Evolutionary conservation across 2,888 invertebrate genomes (phyloP).

Genomic region (Adela reaumurella): DNA sequence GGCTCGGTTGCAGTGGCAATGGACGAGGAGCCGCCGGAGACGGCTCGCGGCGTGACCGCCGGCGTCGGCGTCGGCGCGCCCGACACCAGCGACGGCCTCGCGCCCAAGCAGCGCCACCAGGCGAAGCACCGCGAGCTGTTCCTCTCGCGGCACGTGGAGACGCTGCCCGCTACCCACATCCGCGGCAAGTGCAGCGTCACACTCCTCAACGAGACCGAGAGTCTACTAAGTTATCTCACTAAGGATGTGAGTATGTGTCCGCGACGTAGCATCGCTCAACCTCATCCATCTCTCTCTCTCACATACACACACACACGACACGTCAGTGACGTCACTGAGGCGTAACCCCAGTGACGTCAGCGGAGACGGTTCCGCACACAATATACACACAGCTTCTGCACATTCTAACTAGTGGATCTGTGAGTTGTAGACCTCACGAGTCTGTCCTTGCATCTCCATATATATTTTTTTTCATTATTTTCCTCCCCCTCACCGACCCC

Average conservation of each 20-base stretch:
- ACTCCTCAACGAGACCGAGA: conserved; percentile 98
- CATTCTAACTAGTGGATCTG: too few species aligned
- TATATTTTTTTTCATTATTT: too few species aligned
- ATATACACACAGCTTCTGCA: too few species aligned
- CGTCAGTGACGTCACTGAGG: too few species aligned
- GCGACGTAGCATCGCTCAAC: conserved; percentile 8
- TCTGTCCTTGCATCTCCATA: too few species aligned
- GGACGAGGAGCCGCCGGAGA: conserved; percentile 4
- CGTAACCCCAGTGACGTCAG: too few species aligned
- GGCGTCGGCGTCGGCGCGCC: conserved; percentile 23
- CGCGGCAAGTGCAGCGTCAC: conserved; percentile 99
- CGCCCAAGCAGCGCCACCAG: conserved; percentile 88
- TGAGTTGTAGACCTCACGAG: too few species aligned
- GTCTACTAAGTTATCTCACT: conserved; percentile 91
- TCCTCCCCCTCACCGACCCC: too few species aligned
- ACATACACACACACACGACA: too few species aligned
- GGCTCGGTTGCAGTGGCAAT: not conserved
- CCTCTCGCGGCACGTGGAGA: conserved; percentile 95
- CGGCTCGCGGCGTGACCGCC: conserved; percentile 10
- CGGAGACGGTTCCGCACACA: too few species aligned
- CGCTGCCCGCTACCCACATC: conserved; percentile 97
- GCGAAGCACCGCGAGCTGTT: conserved; percentile 97
- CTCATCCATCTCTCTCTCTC: too few species aligned
- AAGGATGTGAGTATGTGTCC: conserved; percentile 78
- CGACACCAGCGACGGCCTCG: conserved; percentile 57